A percentile compares a stretch with the other conserved stretches of the same genome.
These are phyloP conservation scores for Caenorhabditis elegans DNA, from an alignment of 1,140 invertebrate species.

Conservation along the genomic window DNA sequence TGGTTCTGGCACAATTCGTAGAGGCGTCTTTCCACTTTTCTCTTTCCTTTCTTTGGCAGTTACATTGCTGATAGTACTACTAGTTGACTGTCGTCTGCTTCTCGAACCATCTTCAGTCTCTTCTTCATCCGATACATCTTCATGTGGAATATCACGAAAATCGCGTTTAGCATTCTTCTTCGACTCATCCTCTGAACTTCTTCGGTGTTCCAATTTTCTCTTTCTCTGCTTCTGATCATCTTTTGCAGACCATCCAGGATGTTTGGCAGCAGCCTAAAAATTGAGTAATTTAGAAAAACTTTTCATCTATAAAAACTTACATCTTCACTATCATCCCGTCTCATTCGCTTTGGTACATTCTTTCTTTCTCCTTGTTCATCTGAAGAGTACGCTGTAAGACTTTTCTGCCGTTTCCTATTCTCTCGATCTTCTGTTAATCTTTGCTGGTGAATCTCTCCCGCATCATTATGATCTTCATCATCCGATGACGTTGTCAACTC, in stretches of 20 bases:
- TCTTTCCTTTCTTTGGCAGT: not conserved
- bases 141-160: conserved; percentile 1
- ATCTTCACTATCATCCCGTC: not conserved
- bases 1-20: not conserved
- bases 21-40: not conserved
- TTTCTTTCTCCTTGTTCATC: not conserved
- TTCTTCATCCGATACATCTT: conserved; percentile 8
- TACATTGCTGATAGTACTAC: not conserved
- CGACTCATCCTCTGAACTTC: not conserved
- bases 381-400: not conserved
- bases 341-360: not conserved
- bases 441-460: not conserved
- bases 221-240: not conserved
- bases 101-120: not conserved
- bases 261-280: not conserved
- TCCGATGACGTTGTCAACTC: not conserved
- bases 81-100: not conserved
- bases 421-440: not conserved
- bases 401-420: not conserved
- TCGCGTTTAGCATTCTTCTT: not conserved
- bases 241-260: not conserved
- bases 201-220: not conserved
- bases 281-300: not conserved
- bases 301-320: not conserved
- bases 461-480: not conserved